Evolutionary conservation across 2,797 vertebrate species (phyloP).

Genomic region (Danio choprae): DNA sequence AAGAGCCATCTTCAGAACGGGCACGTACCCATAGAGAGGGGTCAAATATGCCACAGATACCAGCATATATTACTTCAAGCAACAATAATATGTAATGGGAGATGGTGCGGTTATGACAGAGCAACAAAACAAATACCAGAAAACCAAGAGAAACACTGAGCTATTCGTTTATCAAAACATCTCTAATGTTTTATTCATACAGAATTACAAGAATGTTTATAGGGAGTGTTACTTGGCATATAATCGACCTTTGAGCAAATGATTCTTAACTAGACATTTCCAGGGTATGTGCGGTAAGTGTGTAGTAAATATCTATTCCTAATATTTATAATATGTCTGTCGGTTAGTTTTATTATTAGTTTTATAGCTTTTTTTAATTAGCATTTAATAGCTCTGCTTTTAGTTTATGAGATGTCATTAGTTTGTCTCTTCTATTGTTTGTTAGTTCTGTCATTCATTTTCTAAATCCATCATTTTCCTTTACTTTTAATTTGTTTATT

Average conservation of each 20-base stretch:
- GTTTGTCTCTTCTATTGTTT: too few species aligned
- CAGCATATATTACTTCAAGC: constrained; percentile 37
- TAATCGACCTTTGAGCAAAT: neutral
- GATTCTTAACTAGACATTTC: neutral
- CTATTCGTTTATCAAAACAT: constrained; percentile 32
- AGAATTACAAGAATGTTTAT: constrained; percentile 5
- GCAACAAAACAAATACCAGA: constrained; percentile 46
- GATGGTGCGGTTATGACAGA: constrained; percentile 49
- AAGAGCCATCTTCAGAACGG: constrained; percentile 54
- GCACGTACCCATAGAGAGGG: constrained; percentile 36
- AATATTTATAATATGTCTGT: too few species aligned
- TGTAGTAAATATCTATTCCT: neutral
- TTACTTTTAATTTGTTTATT: too few species aligned
- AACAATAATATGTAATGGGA: constrained; percentile 46
- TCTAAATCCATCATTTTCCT: too few species aligned
- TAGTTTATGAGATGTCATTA: too few species aligned
- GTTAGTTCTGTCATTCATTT: too few species aligned
- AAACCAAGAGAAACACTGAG: constrained; percentile 21
- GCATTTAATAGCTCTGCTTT: too few species aligned
- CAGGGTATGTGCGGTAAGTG: neutral
- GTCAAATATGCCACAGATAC: constrained; percentile 50
- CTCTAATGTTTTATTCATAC: constrained; percentile 29
- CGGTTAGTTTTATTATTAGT: too few species aligned
- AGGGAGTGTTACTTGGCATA: constrained; percentile 11
- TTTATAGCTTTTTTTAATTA: too few species aligned